A percentile compares a stretch with the other conserved stretches of the same genome.
phyloP scores from a whole-genome alignment of 2,113 vertebrate species.

The Speoplatyrhinus poulsoni region DNA sequence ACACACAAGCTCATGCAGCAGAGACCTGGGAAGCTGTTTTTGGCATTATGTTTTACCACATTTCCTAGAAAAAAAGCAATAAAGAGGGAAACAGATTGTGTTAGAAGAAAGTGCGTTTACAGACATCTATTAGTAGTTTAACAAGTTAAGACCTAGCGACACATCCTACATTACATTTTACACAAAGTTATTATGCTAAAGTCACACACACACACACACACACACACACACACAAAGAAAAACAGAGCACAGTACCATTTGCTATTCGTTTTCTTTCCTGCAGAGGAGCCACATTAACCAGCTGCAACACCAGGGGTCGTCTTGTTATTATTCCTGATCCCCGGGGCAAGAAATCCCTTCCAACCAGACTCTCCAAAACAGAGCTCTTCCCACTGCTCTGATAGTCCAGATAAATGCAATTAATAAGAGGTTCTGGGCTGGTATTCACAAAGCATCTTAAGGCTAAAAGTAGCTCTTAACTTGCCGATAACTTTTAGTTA shows the following conservation, averaged over 20 bases:
- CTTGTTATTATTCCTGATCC: slow-evolving; percentile 81
- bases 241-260: slow-evolving; percentile 57
- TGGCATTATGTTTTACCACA: slow-evolving; percentile 67
- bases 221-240: not conserved
- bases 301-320: slow-evolving; percentile 80
- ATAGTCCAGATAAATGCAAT: slow-evolving; percentile 34
- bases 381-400: slow-evolving; percentile 84
- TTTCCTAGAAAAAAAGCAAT: slow-evolving; percentile 63
- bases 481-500: too few species aligned
- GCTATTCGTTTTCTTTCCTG: slow-evolving; percentile 67
- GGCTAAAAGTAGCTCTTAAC: too few species aligned
- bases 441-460: too few species aligned
- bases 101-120: slow-evolving; percentile 8
- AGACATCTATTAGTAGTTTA: too few species aligned
- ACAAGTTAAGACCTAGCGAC: too few species aligned
- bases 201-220: too few species aligned
- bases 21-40: slow-evolving; percentile 77
- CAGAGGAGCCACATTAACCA: slow-evolving; percentile 71
- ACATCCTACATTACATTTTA: too few species aligned
- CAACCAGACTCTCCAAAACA: slow-evolving; percentile 80
- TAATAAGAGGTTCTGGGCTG: slow-evolving; percentile 4
- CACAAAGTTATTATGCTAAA: not conserved
- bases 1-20: slow-evolving; percentile 45
- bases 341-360: slow-evolving; percentile 80
- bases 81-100: slow-evolving; percentile 39